phyloP scores from a whole-genome alignment of 2,113 vertebrate species.

The Actenoides lindsayi region DNA sequence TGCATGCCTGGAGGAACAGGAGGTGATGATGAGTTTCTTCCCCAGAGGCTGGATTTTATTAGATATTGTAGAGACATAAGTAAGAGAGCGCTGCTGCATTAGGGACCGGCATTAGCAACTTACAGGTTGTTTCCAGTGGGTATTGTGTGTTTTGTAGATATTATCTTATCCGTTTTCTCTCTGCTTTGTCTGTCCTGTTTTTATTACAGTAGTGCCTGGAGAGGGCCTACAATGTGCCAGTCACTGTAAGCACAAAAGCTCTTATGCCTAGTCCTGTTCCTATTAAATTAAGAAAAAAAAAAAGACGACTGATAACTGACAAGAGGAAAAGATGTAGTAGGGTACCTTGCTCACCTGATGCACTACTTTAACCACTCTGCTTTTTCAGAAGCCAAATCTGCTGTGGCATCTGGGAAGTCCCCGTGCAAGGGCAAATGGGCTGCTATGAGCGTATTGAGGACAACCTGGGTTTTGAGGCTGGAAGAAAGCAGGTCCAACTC shows the following conservation, averaged over 20 bases:
- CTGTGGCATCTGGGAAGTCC: background rate
- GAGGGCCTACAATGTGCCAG: background rate
- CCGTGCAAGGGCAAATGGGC: background rate
- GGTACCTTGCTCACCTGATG: background rate
- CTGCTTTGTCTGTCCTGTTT: background rate
- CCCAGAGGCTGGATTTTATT: constrained; percentile 11
- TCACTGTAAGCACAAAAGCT: background rate
- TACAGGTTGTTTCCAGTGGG: background rate
- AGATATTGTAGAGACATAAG: background rate
- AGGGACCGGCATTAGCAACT: background rate
- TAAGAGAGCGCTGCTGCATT: background rate
- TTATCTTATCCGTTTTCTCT: constrained; percentile 8
- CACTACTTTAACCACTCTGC: background rate
- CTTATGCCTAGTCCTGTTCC: background rate
- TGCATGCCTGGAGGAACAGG: background rate
- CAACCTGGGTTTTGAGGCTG: background rate
- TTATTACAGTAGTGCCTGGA: background rate
- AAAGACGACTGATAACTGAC: background rate
- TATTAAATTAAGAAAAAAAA: background rate
- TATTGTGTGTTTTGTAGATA: background rate
- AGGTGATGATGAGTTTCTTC: background rate
- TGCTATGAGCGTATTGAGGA: accelerated
- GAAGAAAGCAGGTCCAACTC: background rate
- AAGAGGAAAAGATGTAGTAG: background rate
- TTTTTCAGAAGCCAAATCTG: background rate